Percentiles rank a stretch among this genome's conserved stretches.
Conservation (phyloP, 2,797 vertebrate genomes). For the Aphelocoma californica region DNA sequence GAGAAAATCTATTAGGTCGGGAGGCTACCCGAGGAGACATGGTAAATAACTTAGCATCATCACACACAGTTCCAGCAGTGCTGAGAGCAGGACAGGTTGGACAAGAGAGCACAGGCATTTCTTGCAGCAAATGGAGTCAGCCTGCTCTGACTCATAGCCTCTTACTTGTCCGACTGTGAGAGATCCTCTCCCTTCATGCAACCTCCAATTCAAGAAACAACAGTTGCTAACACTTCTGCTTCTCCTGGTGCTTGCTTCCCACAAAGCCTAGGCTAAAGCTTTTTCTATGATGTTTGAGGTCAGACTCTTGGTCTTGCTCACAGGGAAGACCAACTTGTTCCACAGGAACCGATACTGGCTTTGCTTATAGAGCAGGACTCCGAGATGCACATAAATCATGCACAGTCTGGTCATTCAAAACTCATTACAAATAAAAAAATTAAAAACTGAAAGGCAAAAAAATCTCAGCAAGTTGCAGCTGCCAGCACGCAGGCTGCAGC, state of each 20-base stretch:
- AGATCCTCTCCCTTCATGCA: not conserved
- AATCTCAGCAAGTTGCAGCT: not conserved
- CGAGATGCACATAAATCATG: accelerated
- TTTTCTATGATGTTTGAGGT: not conserved
- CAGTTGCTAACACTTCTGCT: not conserved
- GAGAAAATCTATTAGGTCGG: not conserved
- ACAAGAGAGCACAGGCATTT: not conserved
- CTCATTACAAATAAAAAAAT: not conserved
- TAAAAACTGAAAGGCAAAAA: not conserved
- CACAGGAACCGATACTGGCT: not conserved
- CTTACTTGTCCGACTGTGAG: not conserved
- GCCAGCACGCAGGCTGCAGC: not conserved
- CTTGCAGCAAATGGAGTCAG: not conserved
- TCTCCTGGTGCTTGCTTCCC: not conserved
- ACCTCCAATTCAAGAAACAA: not conserved
- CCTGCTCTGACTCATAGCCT: not conserved
- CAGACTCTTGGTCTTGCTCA: not conserved
- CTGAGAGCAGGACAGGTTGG: not conserved
- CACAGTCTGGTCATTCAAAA: not conserved
- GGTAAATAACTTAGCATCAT: slow-evolving; percentile 3
- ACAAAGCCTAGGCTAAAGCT: not conserved
- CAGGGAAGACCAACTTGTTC: not conserved
- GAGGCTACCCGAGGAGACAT: not conserved
- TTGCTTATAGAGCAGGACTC: not conserved
- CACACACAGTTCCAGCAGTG: not conserved